Base-by-base conservation (phyloP, 53 echinoderm and acorn worm genomes). In the Patiria pectinifera region DNA sequence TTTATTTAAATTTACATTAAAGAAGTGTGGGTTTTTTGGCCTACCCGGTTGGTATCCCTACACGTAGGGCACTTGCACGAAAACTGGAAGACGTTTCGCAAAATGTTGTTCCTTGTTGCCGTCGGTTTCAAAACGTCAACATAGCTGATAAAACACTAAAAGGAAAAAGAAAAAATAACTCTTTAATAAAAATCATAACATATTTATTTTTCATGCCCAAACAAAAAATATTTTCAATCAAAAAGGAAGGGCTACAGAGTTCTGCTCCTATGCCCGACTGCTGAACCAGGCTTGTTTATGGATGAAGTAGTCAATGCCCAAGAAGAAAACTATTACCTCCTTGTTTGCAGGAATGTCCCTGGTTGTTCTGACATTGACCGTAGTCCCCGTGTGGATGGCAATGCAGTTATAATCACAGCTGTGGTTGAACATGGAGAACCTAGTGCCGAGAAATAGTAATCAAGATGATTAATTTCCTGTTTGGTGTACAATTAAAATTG, bases 381-480 rank as follows among this genome's bases (percentile, higher is more conserved):
- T 62, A 10, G 92, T 87, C 21, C 95, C 94, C 26, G 89, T 94
- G 84, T 94, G 94, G 24, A 94, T 83, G 16, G 94, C 94, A 3
- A 95, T 83, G 84, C 95, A 95, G 91, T 95, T 95, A 22, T 88
- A 91, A 69, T 95, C 95, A 92, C 95, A 95, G 82, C 91, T 82
- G 80, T 95, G 95, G 91, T 95, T 95, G 19, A 95, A 84, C 89
- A 95, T 92, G 84, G 95, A 92, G n/a, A 91, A 87, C 82, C 95
- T 95, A 44, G 2, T 49, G 63, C 24, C 13, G 21, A 21, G 11
- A 74, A 18, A 75, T 45, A 1, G 53, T 6, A 5, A 53, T 53
- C 53, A 5, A 53, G 35, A 35, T 35, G 35, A 35, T 35, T 35
- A 35, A 35, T 35, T 35, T 35, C 35, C 35, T 35, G 35, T 35